phyloP scores from a whole-genome alignment of 1,140 invertebrate species.

The Danaus plexippus region DNA sequence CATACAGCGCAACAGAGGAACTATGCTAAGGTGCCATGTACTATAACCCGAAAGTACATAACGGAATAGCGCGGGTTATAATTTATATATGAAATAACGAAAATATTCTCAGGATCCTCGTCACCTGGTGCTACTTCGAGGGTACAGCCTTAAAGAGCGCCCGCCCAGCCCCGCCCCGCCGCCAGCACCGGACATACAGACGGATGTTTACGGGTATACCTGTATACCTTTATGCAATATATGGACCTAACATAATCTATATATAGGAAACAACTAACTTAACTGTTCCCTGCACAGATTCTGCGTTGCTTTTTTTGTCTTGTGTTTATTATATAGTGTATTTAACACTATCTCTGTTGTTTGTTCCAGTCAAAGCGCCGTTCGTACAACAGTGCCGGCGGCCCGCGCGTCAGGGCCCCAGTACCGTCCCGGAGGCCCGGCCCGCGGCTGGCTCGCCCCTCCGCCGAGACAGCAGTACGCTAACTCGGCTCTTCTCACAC shows the following conservation, averaged over 20 bases:
- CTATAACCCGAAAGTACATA: too few relatives aligned
- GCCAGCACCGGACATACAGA: slow-evolving; percentile 52
- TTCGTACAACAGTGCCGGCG: slow-evolving; percentile 5
- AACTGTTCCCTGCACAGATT: too few relatives aligned
- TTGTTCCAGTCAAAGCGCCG: slow-evolving; percentile 1
- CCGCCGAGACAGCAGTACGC: slow-evolving; percentile 40
- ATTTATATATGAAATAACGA: too few relatives aligned
- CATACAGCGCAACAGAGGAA: slow-evolving; percentile 86
- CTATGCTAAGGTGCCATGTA: slow-evolving; percentile 83
- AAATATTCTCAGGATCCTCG: slow-evolving; percentile 43
- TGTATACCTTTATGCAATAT: not conserved
- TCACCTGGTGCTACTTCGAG: slow-evolving; percentile 52
- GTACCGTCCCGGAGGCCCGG: slow-evolving; percentile 54
- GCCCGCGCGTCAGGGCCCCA: slow-evolving; percentile 21
- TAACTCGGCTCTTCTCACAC: slow-evolving; percentile 55
- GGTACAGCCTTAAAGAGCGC: slow-evolving; percentile 82
- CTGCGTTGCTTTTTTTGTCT: too few relatives aligned
- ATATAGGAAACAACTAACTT: too few relatives aligned
- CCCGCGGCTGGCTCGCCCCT: slow-evolving; percentile 32
- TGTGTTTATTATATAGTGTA: too few relatives aligned
- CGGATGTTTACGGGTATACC: slow-evolving; percentile 45
- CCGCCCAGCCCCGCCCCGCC: slow-evolving; percentile 81
- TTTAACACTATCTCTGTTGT: too few relatives aligned
- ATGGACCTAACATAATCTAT: too few relatives aligned
- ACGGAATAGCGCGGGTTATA: too few relatives aligned